Conservation (phyloP, 2,888 invertebrate genomes). For the Cancer borealis region DNA sequence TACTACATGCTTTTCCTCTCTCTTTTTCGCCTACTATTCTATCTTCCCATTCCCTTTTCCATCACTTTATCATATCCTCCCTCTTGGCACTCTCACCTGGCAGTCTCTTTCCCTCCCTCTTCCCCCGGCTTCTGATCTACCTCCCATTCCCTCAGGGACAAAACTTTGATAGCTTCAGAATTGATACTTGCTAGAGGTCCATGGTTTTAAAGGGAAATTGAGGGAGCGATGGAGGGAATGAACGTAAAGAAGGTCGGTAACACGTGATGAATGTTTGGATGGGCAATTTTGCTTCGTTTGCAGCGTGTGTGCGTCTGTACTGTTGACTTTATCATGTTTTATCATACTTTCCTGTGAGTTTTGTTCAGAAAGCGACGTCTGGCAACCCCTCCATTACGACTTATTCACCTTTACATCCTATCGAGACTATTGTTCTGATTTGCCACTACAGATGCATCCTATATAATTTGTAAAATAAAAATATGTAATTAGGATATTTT, state of each 20-base stretch:
- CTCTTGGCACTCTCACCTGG: background rate
- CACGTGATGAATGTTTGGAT: background rate
- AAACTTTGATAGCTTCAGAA: slow-evolving; percentile 28
- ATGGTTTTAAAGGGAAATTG: background rate
- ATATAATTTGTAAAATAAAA: too few species aligned
- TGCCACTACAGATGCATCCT: too few species aligned
- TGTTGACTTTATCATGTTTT: background rate
- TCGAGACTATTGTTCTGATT: too few species aligned
- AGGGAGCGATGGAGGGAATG: background rate
- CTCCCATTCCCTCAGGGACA: background rate
- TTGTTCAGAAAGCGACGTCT: too few species aligned
- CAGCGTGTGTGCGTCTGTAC: background rate
- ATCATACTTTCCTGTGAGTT: too few species aligned
- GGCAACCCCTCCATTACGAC: too few species aligned
- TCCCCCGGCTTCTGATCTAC: background rate
- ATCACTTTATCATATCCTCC: background rate
- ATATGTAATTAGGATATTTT: too few species aligned
- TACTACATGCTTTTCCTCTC: background rate
- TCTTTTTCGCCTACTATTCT: background rate
- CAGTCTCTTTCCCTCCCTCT: background rate
- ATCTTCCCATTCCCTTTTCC: background rate
- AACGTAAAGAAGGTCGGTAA: background rate
- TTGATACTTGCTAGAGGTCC: slow-evolving; percentile 8
- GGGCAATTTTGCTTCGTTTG: background rate
- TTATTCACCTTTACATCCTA: too few species aligned